Conservation (phyloP, 2,888 invertebrate genomes). For the Xanthia togata region DNA sequence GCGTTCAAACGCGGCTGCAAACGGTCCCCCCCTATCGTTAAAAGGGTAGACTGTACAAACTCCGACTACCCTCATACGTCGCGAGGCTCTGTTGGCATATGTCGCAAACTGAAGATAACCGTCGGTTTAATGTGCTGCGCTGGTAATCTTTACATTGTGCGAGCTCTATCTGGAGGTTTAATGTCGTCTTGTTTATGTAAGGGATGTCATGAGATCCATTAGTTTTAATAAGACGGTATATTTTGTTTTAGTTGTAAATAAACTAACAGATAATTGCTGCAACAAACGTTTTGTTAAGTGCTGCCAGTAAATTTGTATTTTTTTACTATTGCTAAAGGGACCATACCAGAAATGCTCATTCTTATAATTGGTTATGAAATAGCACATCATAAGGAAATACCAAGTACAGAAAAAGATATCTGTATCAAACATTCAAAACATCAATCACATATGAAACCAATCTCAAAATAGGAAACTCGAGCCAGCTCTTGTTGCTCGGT, state of each 20-base stretch:
- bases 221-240: constrained; percentile 8
- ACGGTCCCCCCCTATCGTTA: constrained; percentile 56
- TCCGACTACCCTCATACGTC: constrained; percentile 56
- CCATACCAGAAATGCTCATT: neutral
- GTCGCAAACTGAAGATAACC: constrained; percentile 61
- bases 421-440: neutral
- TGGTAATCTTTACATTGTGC: constrained; percentile 62
- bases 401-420: neutral
- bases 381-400: neutral
- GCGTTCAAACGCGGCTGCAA: constrained; percentile 51
- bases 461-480: constrained; percentile 26
- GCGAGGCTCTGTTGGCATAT: constrained; percentile 57
- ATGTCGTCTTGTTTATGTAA: constrained; percentile 50
- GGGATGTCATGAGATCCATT: constrained; percentile 22
- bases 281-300: neutral
- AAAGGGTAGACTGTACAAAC: constrained; percentile 58
- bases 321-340: too few species aligned
- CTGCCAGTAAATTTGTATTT: neutral
- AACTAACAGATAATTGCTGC: neutral
- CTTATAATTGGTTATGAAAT: neutral
- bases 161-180: constrained; percentile 50
- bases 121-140: constrained; percentile 55
- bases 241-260: constrained; percentile 6
- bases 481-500: constrained; percentile 34
- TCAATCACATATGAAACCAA: constrained; percentile 15